Percentiles rank a stretch among this genome's conserved stretches.
Conservation (phyloP, 2,888 invertebrate genomes). For the Odontocerum albicorne region DNA sequence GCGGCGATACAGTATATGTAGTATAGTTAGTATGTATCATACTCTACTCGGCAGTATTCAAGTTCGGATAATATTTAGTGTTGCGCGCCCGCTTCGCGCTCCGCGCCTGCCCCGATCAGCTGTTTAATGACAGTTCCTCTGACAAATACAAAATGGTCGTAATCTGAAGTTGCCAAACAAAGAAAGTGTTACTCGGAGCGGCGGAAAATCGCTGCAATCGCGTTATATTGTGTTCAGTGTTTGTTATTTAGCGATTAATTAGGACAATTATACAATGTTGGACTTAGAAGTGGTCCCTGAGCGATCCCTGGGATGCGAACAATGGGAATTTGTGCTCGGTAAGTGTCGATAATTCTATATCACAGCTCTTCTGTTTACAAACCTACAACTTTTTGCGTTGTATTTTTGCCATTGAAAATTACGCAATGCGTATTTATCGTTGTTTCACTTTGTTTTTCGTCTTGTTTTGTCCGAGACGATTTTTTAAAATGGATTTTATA, state of each 20-base stretch:
- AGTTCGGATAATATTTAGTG: no score
- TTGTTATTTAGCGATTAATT: neutral
- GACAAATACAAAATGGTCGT: conserved; percentile 63
- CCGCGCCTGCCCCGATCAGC: conserved; percentile 59
- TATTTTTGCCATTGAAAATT: conserved; percentile 47
- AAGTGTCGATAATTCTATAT: conserved; percentile 47
- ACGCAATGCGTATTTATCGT: conserved; percentile 40
- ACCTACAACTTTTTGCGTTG: conserved; percentile 57
- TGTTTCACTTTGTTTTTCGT: no score
- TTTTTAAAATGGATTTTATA: neutral
- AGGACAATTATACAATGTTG: conserved; percentile 70
- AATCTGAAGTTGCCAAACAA: conserved; percentile 62
- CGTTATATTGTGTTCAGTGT: neutral
- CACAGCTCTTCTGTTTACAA: conserved; percentile 38
- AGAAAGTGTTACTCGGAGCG: conserved; percentile 43
- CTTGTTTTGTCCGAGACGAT: neutral
- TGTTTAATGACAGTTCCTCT: conserved; percentile 61
- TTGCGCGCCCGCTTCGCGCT: no score
- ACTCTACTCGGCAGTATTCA: no score
- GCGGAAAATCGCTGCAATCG: neutral
- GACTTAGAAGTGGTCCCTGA: conserved; percentile 97
- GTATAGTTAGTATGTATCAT: no score
- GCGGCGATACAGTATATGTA: no score
- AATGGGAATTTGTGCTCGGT: conserved; percentile 98
- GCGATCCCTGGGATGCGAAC: conserved; percentile 92